phyloP scores from a whole-genome alignment of 2,888 invertebrate genomes.

The Atherix ibis region DNA sequence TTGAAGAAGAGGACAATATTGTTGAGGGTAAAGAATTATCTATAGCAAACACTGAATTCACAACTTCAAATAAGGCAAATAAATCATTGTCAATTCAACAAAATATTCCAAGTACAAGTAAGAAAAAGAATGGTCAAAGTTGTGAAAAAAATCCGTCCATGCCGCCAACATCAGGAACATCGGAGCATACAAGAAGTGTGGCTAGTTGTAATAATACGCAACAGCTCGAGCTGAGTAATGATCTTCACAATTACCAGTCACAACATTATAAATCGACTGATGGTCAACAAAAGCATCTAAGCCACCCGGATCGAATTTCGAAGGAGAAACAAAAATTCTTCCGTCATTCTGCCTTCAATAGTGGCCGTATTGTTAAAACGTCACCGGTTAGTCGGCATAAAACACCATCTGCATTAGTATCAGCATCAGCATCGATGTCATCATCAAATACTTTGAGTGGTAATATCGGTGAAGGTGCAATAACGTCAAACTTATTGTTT shows the following conservation, averaged over 20 bases:
- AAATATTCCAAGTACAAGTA: constrained; percentile 8
- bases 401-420: constrained; percentile 1
- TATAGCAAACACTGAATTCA: constrained; percentile 8
- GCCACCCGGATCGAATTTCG: constrained; percentile 57
- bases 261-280: constrained; percentile 7
- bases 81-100: constrained; percentile 5
- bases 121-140: constrained; percentile 7
- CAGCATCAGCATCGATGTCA: constrained; percentile 1
- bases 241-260: too few species aligned
- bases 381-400: constrained; percentile 9
- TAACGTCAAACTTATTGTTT: too few species aligned
- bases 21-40: constrained; percentile 9
- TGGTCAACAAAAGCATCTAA: constrained; percentile 10
- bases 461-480: neutral
- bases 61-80: constrained; percentile 1
- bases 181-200: neutral
- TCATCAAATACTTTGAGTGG: neutral
- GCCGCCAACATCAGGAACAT: neutral
- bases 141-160: constrained; percentile 8
- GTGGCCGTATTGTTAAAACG: constrained; percentile 27
- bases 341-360: constrained; percentile 62
- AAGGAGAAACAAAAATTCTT: constrained; percentile 81
- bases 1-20: constrained; percentile 5
- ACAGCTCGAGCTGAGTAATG: too few species aligned
- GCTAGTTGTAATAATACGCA: neutral